Base-by-base conservation (phyloP, 2,888 invertebrate genomes). In the Rhagonycha fulva region DNA sequence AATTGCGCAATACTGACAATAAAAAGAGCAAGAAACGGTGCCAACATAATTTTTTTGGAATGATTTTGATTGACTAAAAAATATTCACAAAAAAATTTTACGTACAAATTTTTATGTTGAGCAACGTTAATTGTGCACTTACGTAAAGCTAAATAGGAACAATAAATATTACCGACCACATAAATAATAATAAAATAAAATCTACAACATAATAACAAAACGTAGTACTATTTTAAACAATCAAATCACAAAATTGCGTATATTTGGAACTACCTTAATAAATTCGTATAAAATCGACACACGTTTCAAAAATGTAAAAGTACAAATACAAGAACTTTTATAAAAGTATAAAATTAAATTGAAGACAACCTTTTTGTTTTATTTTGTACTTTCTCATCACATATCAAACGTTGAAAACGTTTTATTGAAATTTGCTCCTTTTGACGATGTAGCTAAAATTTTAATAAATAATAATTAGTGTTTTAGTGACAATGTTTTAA, bases 331-430 rank as follows among this genome's bases (percentile, higher is more conserved):
- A 69, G 28, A 26, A 69, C 26, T 73, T 62, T 76, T 70, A 72
- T 67, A 73, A 73, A 73, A 28, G 62, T 73, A 73, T 68, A 74
- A 74, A 70, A 74, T 74, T 70, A 73, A 71, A 67, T 30, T 47
- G 47, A 47, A 47, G 47, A 47, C 32, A 32, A 47, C 47, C 2
- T 47, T 47, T 70, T 62, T 60, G 66, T 61, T 32, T 71, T 67
- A 63, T 71, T 71, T 62, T 66, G 74, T 76, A 76, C 76, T 74
- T 72, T 71, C 47, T 74, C 68, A 74, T 76, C 71, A 76, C 76
- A 76, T 74, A 61, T 68, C 71, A 71, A 76, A 76, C 66, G 62
- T 68, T 60, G 70, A 76, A 70, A 73, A 72, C 66, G 70, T 70
- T 66, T 72, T 32, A 72, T 32, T 71, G 62, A 70, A 60, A 66